Base-by-base conservation (phyloP, 2,888 invertebrate genomes). In the Lithophane leautieri region DNA sequence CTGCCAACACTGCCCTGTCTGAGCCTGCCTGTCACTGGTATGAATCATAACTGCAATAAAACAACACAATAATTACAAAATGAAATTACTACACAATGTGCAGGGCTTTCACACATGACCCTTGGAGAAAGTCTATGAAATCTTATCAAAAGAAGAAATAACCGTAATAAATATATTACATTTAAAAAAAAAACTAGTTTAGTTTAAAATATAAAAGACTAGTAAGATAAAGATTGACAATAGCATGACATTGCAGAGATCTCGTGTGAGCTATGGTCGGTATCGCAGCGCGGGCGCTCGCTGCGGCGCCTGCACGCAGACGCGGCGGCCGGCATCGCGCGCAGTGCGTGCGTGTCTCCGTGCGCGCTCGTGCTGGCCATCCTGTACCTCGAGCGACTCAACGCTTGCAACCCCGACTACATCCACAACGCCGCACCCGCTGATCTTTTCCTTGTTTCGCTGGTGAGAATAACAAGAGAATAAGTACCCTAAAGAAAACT, bases 281-380 rank as follows among this genome's bases (percentile, higher is more conserved):
- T 97, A 92, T 97, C 97, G 22, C 98, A 98, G 93, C 97, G 97
- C 90, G 98, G 98, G 42, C 97, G 97, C 87, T 98, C 98, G 1
- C 94, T 98, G 91, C 98, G 98, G 91, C 97, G 98, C 77, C 95
- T 99, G 89, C 98, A 98, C 91, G 97, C 97, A 82, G 98, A 98
- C 89, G 97, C 98, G 88, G 98, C 98, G 82, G 98, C 98, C 66
- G 97, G 97, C 90, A 97, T 98, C 83, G 98, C 97, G 74, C 97
- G 98, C 90, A 97, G 98, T 89, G 98, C 99, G 11, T 98, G 98
- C 93, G 98, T 99, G 84, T 98, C 99, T 14, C 99, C 99, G 0
- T 99, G 99, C 93, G 98, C 99, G 22, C 97, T 99, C 73, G 98
- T 99, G 87, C 97, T 99, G 90, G 99, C 99, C 47, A 97, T 99